Percentiles rank a stretch among this genome's conserved stretches.
These are phyloP conservation scores for Uromys caudimaculatus DNA, from an alignment of 2,797 vertebrate species.

Conservation along the genomic window DNA sequence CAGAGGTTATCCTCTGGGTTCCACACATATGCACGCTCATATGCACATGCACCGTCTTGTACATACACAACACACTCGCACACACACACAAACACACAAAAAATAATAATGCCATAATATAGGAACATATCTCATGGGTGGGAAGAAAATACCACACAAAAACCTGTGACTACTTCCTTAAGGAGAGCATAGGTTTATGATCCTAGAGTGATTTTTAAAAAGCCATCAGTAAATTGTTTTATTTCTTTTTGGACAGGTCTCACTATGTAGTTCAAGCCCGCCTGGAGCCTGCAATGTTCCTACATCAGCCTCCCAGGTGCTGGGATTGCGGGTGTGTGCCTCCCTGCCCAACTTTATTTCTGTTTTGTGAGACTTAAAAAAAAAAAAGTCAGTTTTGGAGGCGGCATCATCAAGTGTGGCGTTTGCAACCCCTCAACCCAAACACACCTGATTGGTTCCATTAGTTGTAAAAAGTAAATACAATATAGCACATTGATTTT, in stretches of 20 bases:
- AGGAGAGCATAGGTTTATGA: not conserved
- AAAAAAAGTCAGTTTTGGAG: constrained; percentile 13
- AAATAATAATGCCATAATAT: not conserved
- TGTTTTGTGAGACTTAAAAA: not conserved
- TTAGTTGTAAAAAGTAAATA: not conserved
- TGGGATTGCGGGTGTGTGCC: not conserved
- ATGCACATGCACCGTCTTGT: not conserved
- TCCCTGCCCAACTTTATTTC: not conserved
- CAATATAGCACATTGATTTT: not conserved
- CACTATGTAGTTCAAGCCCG: not conserved
- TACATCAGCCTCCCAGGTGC: not conserved
- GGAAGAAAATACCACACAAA: not conserved
- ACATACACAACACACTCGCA: not conserved
- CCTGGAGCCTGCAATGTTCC: not conserved
- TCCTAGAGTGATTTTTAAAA: constrained; percentile 4
- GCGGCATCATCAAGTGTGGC: not conserved
- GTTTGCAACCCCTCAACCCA: not conserved
- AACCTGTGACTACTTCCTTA: not conserved
- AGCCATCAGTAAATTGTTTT: not conserved
- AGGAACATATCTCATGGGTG: not conserved
- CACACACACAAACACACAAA: not conserved
- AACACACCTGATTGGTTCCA: not conserved
- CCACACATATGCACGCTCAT: too few relatives aligned
- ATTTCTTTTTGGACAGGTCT: not conserved
- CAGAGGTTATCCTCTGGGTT: not conserved